Evolutionary conservation across 2,888 invertebrate genomes (phyloP).

Genomic region (Ommatoiulus sabulosus): DNA sequence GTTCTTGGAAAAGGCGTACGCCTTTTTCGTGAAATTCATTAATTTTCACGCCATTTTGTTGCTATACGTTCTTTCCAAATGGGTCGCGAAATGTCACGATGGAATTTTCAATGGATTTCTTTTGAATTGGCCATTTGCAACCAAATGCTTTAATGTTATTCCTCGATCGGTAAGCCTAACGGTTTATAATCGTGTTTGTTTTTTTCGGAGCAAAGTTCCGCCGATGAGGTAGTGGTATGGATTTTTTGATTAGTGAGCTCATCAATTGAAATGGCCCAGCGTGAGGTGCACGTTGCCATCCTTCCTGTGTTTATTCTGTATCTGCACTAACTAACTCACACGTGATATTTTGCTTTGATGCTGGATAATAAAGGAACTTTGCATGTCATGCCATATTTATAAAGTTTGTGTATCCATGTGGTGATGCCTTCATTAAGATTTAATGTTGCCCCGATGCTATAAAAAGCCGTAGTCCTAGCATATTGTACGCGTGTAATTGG

Average conservation of each 20-base stretch:
- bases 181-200: background rate
- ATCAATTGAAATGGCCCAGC: slow-evolving; percentile 51
- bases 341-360: slow-evolving; percentile 48
- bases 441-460: slow-evolving; percentile 41
- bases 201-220: background rate
- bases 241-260: slow-evolving; percentile 51
- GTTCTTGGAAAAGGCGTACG: background rate
- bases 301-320: slow-evolving; percentile 48
- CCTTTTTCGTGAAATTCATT: background rate
- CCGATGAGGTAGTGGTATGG: slow-evolving; percentile 28
- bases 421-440: slow-evolving; percentile 48
- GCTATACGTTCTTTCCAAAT: background rate
- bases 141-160: background rate
- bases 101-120: background rate
- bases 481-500: background rate
- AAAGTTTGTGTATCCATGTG: slow-evolving; percentile 27
- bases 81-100: background rate
- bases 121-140: background rate
- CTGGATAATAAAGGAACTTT: slow-evolving; percentile 44
- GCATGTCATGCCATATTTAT: slow-evolving; percentile 52
- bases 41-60: background rate
- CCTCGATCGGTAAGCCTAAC: background rate
- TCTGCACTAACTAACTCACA: slow-evolving; percentile 42
- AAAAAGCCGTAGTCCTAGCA: slow-evolving; percentile 22
- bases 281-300: slow-evolving; percentile 33